These are phyloP conservation scores for Intellagama lesueurii DNA, from an alignment of 2,797 vertebrate species.

Conservation along the genomic window DNA sequence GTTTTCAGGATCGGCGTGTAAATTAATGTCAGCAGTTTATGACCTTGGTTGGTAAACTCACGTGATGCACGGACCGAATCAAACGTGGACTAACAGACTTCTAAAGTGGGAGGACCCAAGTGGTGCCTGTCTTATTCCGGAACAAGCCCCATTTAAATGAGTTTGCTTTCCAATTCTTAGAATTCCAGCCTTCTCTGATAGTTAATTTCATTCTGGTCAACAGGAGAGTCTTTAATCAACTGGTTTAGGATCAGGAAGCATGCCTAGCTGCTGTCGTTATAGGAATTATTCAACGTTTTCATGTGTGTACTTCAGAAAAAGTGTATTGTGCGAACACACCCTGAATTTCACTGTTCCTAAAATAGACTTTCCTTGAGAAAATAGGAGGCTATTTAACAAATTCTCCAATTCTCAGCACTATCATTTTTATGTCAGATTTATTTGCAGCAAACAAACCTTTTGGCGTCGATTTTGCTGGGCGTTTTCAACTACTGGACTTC, in stretches of 20 bases:
- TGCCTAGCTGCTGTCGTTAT: too few species aligned
- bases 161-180: background rate
- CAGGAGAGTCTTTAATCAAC: background rate
- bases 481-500: background rate
- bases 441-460: background rate
- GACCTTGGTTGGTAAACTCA: background rate
- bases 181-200: background rate
- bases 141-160: background rate
- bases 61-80: background rate
- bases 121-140: background rate
- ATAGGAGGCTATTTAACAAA: background rate
- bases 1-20: background rate
- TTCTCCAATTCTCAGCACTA: too few species aligned
- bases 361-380: background rate
- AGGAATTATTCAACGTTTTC: too few species aligned
- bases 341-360: background rate
- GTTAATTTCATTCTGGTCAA: background rate
- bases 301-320: background rate
- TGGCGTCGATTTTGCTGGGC: background rate
- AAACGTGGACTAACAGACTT: too few species aligned
- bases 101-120: background rate
- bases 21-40: background rate
- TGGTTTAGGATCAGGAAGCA: too few species aligned
- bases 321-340: background rate
- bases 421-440: background rate